Conservation (phyloP, 2,888 invertebrate species). For the Nebria brevicollis region DNA sequence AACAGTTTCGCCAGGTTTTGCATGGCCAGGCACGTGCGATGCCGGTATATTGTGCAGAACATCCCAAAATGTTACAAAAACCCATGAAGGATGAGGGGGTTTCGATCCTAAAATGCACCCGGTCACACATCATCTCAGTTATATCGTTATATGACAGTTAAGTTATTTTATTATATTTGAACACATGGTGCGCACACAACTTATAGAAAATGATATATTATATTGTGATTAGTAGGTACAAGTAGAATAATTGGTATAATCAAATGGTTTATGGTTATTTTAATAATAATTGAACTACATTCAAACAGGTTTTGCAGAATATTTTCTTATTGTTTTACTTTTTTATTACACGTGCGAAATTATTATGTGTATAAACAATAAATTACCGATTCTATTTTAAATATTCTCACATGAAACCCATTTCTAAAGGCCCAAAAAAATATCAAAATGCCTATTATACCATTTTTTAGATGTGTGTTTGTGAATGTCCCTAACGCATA, state of each 20-base stretch:
- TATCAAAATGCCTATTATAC: too few relatives aligned
- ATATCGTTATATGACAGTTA: neutral
- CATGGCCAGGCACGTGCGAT: constrained; percentile 57
- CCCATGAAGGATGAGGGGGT: neutral
- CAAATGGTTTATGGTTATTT: neutral
- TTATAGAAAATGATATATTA: neutral
- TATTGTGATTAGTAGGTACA: neutral
- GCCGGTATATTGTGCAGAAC: neutral
- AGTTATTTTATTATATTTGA: neutral
- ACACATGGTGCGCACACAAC: neutral
- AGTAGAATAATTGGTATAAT: neutral
- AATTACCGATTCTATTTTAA: neutral
- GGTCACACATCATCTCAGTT: neutral
- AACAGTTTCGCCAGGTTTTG: constrained; percentile 59
- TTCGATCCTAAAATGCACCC: neutral
- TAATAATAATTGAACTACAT: neutral
- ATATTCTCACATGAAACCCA: too few relatives aligned
- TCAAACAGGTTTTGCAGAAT: neutral
- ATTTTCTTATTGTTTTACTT: neutral
- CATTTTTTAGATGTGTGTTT: too few relatives aligned
- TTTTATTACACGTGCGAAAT: neutral
- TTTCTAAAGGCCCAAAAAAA: too few relatives aligned
- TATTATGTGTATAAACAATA: neutral
- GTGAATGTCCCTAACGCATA: too few relatives aligned
- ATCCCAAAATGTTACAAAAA: neutral